phyloP scores from a whole-genome alignment of 2,113 vertebrate species.

The Gopherus flavomarginatus region DNA sequence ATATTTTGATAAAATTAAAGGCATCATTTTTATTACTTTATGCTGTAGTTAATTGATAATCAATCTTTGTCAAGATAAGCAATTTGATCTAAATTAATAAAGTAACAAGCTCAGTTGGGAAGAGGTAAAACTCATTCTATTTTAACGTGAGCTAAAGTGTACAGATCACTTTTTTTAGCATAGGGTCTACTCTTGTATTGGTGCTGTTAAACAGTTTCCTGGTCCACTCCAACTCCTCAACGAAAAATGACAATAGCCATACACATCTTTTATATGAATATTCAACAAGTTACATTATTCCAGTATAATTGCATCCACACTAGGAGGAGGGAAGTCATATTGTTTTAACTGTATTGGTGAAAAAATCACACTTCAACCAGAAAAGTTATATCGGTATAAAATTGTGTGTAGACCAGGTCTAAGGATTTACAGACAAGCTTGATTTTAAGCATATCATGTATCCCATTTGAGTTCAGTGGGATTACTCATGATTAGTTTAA shows the following conservation, averaged over 20 bases:
- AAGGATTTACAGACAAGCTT: neutral
- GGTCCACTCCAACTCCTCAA: neutral
- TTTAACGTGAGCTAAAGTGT: slow-evolving; percentile 39
- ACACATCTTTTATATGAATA: neutral
- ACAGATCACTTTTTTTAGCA: neutral
- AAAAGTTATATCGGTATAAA: neutral
- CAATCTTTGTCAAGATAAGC: slow-evolving; percentile 72
- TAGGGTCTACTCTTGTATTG: neutral
- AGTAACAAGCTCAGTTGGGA: slow-evolving; percentile 49
- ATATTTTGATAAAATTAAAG: slow-evolving; percentile 67
- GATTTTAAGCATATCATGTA: neutral
- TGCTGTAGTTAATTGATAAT: slow-evolving; percentile 68
- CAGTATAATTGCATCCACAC: neutral
- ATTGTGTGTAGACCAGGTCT: neutral
- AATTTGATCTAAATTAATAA: slow-evolving; percentile 64
- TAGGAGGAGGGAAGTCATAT: neutral
- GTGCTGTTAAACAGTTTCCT: neutral
- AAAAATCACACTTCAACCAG: neutral
- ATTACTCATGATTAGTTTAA: neutral
- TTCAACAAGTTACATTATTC: neutral
- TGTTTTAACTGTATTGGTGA: neutral
- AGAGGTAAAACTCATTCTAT: slow-evolving; percentile 65
- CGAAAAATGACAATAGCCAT: neutral
- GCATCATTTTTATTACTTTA: slow-evolving; percentile 60
- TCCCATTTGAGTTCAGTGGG: neutral